phyloP scores from a whole-genome alignment of 37 sponge, comb jelly and placozoan genomes.

The Beroe ovata region DNA sequence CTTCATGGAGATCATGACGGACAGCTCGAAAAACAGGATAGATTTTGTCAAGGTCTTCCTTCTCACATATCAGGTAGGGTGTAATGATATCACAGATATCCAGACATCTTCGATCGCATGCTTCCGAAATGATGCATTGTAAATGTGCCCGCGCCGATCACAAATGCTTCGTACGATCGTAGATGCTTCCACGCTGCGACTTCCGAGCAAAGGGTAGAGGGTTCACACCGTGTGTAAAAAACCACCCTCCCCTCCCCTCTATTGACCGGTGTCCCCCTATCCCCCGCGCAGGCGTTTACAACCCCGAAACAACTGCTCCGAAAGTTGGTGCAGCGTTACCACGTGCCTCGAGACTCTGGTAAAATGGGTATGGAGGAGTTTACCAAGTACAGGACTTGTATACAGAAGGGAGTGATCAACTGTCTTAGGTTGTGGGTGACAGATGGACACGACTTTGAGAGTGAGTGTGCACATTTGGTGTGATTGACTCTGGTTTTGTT shows the following conservation, averaged over 20 bases:
- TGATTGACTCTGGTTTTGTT: no score
- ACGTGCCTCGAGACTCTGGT: constrained; percentile 76
- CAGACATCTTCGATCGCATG: no score
- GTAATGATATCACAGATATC: no score
- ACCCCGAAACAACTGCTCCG: constrained; percentile 82
- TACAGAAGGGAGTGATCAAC: constrained; percentile 91
- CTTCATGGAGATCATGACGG: constrained; percentile 12
- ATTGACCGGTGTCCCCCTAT: no score
- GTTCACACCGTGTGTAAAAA: no score
- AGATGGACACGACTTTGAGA: constrained; percentile 80
- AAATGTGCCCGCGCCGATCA: no score
- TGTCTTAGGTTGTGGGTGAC: constrained; percentile 90
- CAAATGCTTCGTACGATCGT: no score
- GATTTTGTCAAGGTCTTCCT: constrained; percentile 52
- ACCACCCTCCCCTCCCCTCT: no score
- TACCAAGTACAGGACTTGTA: constrained; percentile 77
- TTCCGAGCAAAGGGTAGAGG: no score
- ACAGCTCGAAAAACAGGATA: background rate
- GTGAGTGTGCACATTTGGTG: background rate
- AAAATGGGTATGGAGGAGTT: constrained; percentile 75
- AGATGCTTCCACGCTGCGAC: no score
- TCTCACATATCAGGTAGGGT: constrained; percentile 40
- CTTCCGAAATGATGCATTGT: no score
- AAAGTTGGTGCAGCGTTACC: constrained; percentile 90
- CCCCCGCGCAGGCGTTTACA: constrained; percentile 84